These are phyloP conservation scores for Pristionchus japonicus DNA, from an alignment of 2,888 invertebrate genomes.

Conservation along the genomic window DNA sequence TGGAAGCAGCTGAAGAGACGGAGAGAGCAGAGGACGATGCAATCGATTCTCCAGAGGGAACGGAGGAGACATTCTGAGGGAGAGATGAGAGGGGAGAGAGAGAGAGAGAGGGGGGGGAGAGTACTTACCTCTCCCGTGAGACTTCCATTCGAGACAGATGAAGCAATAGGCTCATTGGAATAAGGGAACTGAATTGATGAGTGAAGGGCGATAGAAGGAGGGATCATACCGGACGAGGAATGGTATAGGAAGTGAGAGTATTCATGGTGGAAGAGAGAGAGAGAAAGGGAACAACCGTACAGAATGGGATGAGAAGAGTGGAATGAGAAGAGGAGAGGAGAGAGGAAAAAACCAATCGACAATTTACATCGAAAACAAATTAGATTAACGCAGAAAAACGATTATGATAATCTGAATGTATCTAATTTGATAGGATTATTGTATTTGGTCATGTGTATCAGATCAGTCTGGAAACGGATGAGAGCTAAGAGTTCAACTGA, in stretches of 20 bases:
- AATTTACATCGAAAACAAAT: too few relatives aligned
- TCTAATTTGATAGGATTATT: neutral
- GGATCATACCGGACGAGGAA: neutral
- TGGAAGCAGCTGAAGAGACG: neutral
- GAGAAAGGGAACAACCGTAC: neutral
- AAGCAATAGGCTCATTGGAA: neutral
- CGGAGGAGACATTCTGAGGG: neutral
- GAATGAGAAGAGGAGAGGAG: neutral
- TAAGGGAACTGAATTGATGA: conserved; percentile 13
- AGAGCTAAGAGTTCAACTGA: neutral
- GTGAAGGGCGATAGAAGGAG: neutral
- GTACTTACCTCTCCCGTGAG: neutral
- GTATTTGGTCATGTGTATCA: neutral
- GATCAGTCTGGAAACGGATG: too few relatives aligned
- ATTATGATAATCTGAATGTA: neutral
- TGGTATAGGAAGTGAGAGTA: neutral
- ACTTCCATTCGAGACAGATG: neutral
- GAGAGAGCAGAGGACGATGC: neutral
- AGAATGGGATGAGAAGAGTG: neutral
- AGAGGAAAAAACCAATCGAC: neutral
- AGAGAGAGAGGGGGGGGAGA: neutral
- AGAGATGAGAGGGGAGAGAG: too few relatives aligned
- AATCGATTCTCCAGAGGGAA: neutral
- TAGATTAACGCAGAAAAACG: too few relatives aligned
- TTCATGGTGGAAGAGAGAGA: neutral